These are phyloP conservation scores for Trissolcus japonicus DNA, from an alignment of 2,888 invertebrate genomes.

Conservation along the genomic window DNA sequence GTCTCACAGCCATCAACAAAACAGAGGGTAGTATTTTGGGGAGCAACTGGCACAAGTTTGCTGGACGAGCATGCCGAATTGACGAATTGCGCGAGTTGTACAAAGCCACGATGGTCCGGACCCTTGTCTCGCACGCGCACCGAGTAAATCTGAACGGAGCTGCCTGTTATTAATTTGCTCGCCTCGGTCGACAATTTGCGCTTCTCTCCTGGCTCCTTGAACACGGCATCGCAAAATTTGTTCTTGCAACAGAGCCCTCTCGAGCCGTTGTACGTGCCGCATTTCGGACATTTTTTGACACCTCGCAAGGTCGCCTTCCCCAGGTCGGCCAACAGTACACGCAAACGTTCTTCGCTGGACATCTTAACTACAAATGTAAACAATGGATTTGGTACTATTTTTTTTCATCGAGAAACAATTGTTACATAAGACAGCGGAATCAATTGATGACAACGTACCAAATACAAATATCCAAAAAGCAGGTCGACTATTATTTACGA, in stretches of 20 bases:
- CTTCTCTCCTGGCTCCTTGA: slow-evolving; percentile 80
- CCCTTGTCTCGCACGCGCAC: slow-evolving; percentile 83
- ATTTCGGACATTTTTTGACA: slow-evolving; percentile 85
- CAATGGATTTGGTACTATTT: too few relatives aligned
- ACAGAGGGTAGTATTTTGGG: slow-evolving; percentile 77
- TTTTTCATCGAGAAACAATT: too few relatives aligned
- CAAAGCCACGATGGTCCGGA: slow-evolving; percentile 85
- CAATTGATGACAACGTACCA: too few relatives aligned
- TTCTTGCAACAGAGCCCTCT: slow-evolving; percentile 86
- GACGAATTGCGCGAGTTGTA: slow-evolving; percentile 77
- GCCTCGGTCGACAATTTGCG: slow-evolving; percentile 81
- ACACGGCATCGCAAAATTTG: slow-evolving; percentile 82
- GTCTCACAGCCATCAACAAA: slow-evolving; percentile 80
- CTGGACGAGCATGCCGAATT: slow-evolving; percentile 70
- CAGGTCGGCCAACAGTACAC: slow-evolving; percentile 78
- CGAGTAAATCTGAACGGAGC: slow-evolving; percentile 81
- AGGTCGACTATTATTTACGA: too few relatives aligned
- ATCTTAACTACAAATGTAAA: slow-evolving; percentile 59
- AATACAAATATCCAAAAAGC: too few relatives aligned
- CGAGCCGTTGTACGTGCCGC: slow-evolving; percentile 86
- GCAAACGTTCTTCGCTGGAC: slow-evolving; percentile 74
- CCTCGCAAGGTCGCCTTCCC: slow-evolving; percentile 84
- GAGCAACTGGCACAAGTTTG: slow-evolving; percentile 71
- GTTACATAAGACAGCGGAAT: too few relatives aligned
- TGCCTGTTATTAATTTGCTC: slow-evolving; percentile 81